phyloP scores from a whole-genome alignment of 2,797 vertebrate species.

The Oophaga sylvatica region DNA sequence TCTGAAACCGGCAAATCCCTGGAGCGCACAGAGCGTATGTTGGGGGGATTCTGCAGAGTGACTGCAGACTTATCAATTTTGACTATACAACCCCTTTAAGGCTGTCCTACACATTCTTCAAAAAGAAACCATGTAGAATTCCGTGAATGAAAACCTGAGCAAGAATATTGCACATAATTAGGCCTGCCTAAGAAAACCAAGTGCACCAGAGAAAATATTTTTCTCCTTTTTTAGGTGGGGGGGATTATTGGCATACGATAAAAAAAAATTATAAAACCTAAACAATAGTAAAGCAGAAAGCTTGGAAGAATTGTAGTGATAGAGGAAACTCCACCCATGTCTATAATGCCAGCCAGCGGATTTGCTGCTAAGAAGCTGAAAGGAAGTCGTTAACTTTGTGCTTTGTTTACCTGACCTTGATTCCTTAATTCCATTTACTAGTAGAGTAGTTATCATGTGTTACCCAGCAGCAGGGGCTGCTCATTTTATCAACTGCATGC shows the following conservation, averaged over 20 bases:
- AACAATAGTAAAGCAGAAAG: not conserved
- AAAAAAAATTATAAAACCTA: not conserved
- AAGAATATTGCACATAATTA: no score
- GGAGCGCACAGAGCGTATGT: no score
- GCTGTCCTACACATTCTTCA: no score
- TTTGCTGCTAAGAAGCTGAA: not conserved
- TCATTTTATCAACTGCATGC: not conserved
- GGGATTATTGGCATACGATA: not conserved
- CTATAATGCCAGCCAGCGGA: conserved; percentile 4
- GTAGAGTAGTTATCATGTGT: not conserved
- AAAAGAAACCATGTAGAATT: no score
- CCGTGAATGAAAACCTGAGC: no score
- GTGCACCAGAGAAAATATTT: not conserved
- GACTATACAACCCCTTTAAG: no score
- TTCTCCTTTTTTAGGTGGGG: not conserved
- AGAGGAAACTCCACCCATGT: conserved; percentile 45
- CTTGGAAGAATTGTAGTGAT: not conserved
- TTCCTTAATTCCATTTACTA: conserved; percentile 10
- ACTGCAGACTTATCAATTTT: no score
- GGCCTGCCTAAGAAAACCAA: no score
- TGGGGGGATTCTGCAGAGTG: no score
- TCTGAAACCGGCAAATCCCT: no score
- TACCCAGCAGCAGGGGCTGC: not conserved
- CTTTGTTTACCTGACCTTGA: conserved; percentile 49
- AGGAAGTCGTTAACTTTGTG: conserved; percentile 20